Conservation (phyloP, 1,140 invertebrate genomes). For the Solenopsis fugax region DNA sequence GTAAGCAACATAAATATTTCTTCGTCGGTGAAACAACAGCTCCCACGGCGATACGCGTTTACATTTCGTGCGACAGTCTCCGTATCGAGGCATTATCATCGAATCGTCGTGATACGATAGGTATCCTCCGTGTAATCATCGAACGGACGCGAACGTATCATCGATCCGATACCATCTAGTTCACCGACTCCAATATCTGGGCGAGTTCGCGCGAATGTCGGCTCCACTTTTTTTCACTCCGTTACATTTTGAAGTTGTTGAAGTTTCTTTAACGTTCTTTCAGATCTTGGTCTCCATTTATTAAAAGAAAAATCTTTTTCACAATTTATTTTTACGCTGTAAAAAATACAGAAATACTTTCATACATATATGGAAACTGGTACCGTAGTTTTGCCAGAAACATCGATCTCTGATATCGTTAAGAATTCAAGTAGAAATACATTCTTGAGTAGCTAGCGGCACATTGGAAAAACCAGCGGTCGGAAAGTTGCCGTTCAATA, state of each 20-base stretch:
- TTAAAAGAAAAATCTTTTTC: not conserved
- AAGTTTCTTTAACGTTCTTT: not conserved
- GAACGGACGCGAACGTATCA: conserved; percentile 34
- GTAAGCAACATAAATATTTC: conserved; percentile 53
- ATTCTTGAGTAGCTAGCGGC: conserved; percentile 9
- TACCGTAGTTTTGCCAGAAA: conserved; percentile 1
- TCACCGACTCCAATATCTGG: conserved; percentile 27
- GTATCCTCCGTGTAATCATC: conserved; percentile 27
- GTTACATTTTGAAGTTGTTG: not conserved
- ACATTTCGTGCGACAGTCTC: conserved; percentile 24
- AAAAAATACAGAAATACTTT: conserved; percentile 17
- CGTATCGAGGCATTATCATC: conserved; percentile 38
- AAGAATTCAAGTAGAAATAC: conserved; percentile 25
- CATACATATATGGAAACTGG: not conserved
- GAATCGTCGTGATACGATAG: conserved; percentile 36
- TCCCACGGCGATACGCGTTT: conserved; percentile 24
- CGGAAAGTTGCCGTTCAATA: conserved; percentile 43
- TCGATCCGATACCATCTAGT: conserved; percentile 5
- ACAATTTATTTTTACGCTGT: not conserved
- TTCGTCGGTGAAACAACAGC: conserved; percentile 14
- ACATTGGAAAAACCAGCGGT: conserved; percentile 14
- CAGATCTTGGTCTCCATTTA: not conserved
- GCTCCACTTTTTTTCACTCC: conserved; percentile 21
- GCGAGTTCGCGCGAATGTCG: not conserved
- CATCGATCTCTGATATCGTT: conserved; percentile 13